A percentile compares a stretch with the other conserved stretches of the same genome.
phyloP scores from a whole-genome alignment of 2,797 vertebrate genomes.

The Danionella dracula region DNA sequence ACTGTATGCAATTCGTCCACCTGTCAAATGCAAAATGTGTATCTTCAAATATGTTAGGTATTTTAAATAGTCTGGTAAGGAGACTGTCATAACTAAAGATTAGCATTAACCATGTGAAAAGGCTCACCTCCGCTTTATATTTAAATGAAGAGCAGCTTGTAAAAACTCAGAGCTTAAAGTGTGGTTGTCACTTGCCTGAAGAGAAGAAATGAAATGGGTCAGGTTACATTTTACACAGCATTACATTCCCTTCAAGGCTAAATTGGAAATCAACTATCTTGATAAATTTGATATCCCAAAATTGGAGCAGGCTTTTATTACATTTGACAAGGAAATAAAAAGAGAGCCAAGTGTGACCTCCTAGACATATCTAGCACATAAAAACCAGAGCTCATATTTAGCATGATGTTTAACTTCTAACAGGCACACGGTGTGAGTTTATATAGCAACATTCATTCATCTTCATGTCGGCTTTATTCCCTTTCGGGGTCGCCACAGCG shows the following conservation, averaged over 20 bases:
- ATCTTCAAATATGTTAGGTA: slow-evolving; percentile 8
- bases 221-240: slow-evolving; percentile 12
- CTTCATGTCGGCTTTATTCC: no score
- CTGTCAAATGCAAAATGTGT: slow-evolving; percentile 9
- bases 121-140: slow-evolving; percentile 24
- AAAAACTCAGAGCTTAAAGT: slow-evolving; percentile 30
- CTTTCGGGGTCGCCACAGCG: no score
- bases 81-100: slow-evolving; percentile 22
- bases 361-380: not conserved
- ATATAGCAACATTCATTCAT: no score
- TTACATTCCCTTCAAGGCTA: not conserved
- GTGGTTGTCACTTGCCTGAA: not conserved
- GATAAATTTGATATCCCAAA: slow-evolving; percentile 7
- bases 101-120: slow-evolving; percentile 34
- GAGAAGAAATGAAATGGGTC: slow-evolving; percentile 24
- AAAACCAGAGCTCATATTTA: not conserved
- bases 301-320: not conserved
- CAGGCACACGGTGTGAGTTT: no score
- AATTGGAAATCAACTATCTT: slow-evolving; percentile 7
- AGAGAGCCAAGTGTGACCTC: not conserved
- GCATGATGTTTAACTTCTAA: not conserved
- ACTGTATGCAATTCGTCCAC: not conserved
- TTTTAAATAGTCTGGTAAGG: not conserved
- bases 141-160: slow-evolving; percentile 29
- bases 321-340: not conserved